Evolutionary conservation across 2,888 invertebrate genomes (phyloP), one percentile per base, ranked within the genome.

Genomic region (Cetonia aurata): DNA sequence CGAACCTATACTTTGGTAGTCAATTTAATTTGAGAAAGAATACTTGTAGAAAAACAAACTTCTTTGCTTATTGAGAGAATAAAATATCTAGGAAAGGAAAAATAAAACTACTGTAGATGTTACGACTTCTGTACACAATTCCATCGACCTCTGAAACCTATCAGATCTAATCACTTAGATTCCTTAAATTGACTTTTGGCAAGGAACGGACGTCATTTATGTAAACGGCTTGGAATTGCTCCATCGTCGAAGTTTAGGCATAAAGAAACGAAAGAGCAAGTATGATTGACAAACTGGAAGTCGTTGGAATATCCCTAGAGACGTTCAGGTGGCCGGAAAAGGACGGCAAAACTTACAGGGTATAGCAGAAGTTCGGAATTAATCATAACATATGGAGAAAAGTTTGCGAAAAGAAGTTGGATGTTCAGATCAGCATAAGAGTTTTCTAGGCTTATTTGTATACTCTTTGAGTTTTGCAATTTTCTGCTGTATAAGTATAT

Each of bases 221-320:
- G 62, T 15, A 62, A 62, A 62, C 37, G 50, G 12, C 37, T 10
- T 37, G 37, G 37, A 37, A 37, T 37, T 37, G 37, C 37, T 37
- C 6, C 37, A 37, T 33, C 37, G 48, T 48, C 37, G 9, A 62
- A 62, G 44, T 62, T 62, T 50, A 62, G 50, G 48, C 50, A 62
- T 48, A 46, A 62, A 62, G 37, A 62, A 62, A 50, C 31, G 62
- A 37, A 12, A 33, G 41, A 8, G 62, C 10, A 50, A 62, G 62
- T 62, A 50, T 62, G 62, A 62, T 62, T 62, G 62, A 62, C 62
- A 62, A 62, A 48, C 62, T 13, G 50, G 33, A 62, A 62, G n/a
- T 37, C 50, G 48, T 33, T 42, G 33, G 62, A 13, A 25, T 62
- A 33, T 48, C 62, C 33, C 50, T 25, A 15, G 50, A 62, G 60